A percentile compares a stretch with the other conserved stretches of the same genome.
Evolutionary conservation across 2,113 vertebrate species (phyloP).

Genomic region (Crotophaga sulcirostris): DNA sequence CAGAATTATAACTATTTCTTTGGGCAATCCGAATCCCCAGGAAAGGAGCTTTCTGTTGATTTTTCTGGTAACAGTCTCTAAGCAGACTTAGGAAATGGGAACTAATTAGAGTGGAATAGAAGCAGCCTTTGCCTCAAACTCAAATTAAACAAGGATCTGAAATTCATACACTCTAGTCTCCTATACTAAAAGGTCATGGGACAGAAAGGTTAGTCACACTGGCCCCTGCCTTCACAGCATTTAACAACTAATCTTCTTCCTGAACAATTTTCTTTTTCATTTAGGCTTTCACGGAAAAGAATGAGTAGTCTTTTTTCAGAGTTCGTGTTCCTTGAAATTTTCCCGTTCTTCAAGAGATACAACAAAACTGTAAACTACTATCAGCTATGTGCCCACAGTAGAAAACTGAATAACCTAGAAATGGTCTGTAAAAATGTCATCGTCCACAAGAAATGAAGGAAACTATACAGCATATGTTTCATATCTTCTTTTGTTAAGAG

Average conservation of each 20-base stretch:
- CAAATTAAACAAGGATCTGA: neutral
- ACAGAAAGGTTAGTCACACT: neutral
- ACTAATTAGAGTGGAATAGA: neutral
- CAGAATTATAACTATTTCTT: neutral
- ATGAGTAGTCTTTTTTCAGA: neutral
- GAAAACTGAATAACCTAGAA: neutral
- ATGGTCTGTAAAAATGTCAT: neutral
- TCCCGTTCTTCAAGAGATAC: neutral
- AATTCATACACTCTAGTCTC: neutral
- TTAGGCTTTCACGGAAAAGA: neutral
- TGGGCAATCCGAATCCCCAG: neutral
- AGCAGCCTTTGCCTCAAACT: neutral
- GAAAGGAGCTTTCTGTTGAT: neutral
- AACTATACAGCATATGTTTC: neutral
- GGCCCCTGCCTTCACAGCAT: neutral
- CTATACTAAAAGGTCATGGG: neutral
- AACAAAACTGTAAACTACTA: neutral
- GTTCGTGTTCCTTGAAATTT: neutral
- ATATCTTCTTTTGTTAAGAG: neutral
- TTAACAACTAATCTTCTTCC: neutral
- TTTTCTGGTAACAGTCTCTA: neutral
- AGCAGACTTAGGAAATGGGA: neutral
- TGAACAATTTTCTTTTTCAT: neutral
- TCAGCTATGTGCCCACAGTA: neutral
- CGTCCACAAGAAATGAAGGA: neutral